Conservation (phyloP, 2,113 vertebrate species). For the Vidua chalybeata region DNA sequence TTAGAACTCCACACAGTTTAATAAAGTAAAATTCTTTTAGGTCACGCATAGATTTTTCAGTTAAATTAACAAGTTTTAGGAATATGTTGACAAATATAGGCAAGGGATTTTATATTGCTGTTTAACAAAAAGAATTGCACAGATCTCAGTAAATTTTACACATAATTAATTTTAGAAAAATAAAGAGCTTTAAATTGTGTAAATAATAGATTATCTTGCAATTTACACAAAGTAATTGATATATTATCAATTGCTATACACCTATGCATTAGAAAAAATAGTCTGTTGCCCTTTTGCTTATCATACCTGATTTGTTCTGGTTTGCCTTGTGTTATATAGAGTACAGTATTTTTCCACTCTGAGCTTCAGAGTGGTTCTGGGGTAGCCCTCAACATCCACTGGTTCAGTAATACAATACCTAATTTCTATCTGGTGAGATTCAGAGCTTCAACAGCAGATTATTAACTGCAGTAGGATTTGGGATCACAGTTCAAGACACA, state of each 20-base stretch:
- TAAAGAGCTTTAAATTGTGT: neutral
- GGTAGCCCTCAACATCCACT: accelerated
- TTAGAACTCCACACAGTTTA: neutral
- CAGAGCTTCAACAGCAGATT: neutral
- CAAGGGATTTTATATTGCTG: neutral
- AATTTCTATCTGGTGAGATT: neutral
- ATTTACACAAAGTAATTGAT: neutral
- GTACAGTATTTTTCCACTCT: neutral
- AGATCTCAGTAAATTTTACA: neutral
- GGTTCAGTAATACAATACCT: neutral
- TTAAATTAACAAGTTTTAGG: neutral
- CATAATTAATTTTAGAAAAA: neutral
- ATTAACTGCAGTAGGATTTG: neutral
- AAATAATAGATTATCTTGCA: neutral
- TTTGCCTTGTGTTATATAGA: neutral
- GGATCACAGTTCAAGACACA: neutral
- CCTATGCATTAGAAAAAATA: neutral
- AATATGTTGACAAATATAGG: neutral
- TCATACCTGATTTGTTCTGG: neutral
- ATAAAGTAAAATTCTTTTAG: neutral
- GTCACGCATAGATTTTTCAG: neutral
- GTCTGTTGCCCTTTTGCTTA: neutral
- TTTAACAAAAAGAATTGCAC: neutral
- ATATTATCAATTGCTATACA: neutral
- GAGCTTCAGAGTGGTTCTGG: neutral